A percentile compares a stretch with the other conserved stretches of the same genome.
phyloP scores from a whole-genome alignment of 2,888 invertebrate species.

The Epinotia nisella region DNA sequence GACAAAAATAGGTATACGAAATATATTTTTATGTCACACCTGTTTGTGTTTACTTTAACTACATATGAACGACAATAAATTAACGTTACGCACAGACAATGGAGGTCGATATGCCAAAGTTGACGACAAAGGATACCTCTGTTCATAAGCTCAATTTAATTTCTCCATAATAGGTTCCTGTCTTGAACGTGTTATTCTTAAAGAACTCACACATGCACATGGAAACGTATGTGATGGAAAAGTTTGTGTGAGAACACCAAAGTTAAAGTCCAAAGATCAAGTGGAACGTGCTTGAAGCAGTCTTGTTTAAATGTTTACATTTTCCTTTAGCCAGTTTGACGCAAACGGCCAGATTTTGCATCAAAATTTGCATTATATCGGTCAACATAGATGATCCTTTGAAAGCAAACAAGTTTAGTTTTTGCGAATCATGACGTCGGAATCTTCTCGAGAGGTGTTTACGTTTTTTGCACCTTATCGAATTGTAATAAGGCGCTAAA shows the following conservation, averaged over 20 bases:
- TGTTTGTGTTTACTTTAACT: no score
- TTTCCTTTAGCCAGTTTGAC: slow-evolving; percentile 54
- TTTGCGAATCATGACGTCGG: slow-evolving; percentile 26
- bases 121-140: not conserved
- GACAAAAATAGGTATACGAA: no score
- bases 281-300: slow-evolving; percentile 41
- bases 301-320: slow-evolving; percentile 54
- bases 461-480: not conserved
- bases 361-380: slow-evolving; percentile 37
- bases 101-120: not conserved
- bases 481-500: not conserved
- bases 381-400: slow-evolving; percentile 33
- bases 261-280: slow-evolving; percentile 36
- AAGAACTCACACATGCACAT: no score
- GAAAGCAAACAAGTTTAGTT: slow-evolving; percentile 20
- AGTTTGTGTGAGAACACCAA: slow-evolving; percentile 13
- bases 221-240: slow-evolving; percentile 19
- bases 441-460: not conserved
- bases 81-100: not conserved
- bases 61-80: not conserved
- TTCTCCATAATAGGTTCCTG: not conserved
- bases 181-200: not conserved
- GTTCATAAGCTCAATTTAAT: not conserved
- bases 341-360: slow-evolving; percentile 49
- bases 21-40: no score